A percentile compares a stretch with the other conserved stretches of the same genome.
These are phyloP conservation scores for Tapirus indicus DNA, from an alignment of 2,797 vertebrate species.

Conservation along the genomic window DNA sequence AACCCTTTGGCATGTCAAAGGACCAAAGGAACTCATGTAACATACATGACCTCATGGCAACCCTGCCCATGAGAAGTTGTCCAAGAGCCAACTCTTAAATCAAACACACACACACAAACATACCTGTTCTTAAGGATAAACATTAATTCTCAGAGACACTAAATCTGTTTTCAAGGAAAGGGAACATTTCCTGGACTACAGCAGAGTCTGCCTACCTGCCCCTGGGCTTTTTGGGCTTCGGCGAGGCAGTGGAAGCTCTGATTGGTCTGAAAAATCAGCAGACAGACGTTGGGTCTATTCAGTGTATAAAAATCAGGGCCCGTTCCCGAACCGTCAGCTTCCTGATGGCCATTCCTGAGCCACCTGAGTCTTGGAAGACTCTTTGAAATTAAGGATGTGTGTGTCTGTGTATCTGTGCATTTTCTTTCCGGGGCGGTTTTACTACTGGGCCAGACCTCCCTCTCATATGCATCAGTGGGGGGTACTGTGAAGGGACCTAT, in stretches of 20 bases:
- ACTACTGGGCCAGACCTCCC: neutral
- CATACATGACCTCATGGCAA: neutral
- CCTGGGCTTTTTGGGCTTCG: neutral
- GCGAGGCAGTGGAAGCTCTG: neutral
- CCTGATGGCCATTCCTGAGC: neutral
- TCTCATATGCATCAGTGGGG: neutral
- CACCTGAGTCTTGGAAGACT: neutral
- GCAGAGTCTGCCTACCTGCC: neutral
- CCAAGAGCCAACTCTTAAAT: neutral
- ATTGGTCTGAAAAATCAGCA: neutral
- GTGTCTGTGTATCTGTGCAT: accelerated
- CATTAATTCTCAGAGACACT: neutral
- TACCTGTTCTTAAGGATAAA: neutral
- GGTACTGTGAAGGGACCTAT: neutral
- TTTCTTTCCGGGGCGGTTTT: neutral
- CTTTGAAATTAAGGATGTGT: neutral
- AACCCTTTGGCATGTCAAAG: neutral
- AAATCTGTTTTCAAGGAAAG: neutral
- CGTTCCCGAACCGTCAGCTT: neutral
- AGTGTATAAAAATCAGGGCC: too few relatives aligned
- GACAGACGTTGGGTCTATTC: neutral
- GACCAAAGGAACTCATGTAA: neutral
- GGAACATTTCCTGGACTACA: neutral
- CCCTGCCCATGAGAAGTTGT: neutral
- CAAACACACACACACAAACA: neutral